Conservation (phyloP, 2,113 vertebrate genomes). For the Pelodiscus sinensis region DNA sequence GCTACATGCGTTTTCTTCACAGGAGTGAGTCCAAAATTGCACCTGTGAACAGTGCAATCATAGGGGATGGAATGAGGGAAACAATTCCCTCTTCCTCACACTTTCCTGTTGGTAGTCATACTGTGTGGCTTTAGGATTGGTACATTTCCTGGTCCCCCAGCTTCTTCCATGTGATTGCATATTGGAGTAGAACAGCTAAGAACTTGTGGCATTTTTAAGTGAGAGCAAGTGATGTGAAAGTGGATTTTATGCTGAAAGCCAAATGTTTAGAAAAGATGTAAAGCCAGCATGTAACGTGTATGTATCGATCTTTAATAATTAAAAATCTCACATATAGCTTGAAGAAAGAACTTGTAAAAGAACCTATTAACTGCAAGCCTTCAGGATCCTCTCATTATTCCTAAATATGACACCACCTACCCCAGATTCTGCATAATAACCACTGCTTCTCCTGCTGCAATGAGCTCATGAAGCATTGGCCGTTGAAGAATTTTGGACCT, state of each 20-base stretch:
- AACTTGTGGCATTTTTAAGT: neutral
- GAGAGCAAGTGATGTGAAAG: neutral
- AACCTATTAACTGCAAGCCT: neutral
- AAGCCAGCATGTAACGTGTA: neutral
- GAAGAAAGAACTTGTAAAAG: neutral
- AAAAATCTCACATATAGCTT: neutral
- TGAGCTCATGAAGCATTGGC: neutral
- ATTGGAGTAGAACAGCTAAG: neutral
- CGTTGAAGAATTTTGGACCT: neutral
- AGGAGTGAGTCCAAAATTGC: neutral
- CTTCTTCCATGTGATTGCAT: neutral
- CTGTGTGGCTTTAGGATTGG: neutral
- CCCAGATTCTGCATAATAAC: neutral
- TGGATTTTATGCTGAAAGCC: neutral
- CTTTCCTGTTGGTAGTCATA: neutral
- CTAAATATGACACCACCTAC: neutral
- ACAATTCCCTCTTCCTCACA: neutral
- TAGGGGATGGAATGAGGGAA: neutral
- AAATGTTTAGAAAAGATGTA: neutral
- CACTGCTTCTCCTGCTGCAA: neutral
- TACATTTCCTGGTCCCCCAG: neutral
- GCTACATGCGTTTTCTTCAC: neutral
- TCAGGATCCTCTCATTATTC: neutral
- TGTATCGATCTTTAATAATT: neutral
- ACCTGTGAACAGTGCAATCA: neutral